Conservation (phyloP, 1,140 invertebrate genomes). For the Papilio helenus region DNA sequence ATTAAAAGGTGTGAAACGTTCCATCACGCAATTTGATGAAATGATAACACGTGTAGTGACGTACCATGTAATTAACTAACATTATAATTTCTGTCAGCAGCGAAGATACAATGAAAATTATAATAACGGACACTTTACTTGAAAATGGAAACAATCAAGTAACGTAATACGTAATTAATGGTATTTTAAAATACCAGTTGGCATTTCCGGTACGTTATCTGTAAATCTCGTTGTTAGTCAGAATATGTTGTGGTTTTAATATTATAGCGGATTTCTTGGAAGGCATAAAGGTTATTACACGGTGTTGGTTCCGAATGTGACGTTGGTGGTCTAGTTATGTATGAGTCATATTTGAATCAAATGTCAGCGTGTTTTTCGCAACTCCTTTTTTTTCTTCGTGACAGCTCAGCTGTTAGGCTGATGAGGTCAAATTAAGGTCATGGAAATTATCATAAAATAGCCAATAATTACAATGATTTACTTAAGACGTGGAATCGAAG, state of each 20-base stretch:
- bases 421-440: neutral
- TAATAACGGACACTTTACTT: slow-evolving; percentile 40
- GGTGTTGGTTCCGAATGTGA: slow-evolving; percentile 34
- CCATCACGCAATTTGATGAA: slow-evolving; percentile 49
- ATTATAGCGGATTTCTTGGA: slow-evolving; percentile 42
- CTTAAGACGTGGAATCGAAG: neutral
- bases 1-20: slow-evolving; percentile 45
- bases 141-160: slow-evolving; percentile 39
- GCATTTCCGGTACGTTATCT: slow-evolving; percentile 42
- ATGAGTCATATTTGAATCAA: slow-evolving; percentile 44
- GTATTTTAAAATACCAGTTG: slow-evolving; percentile 36
- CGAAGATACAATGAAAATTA: slow-evolving; percentile 62
- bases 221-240: slow-evolving; percentile 42
- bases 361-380: slow-evolving; percentile 22
- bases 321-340: slow-evolving; percentile 28
- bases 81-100: slow-evolving; percentile 51
- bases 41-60: slow-evolving; percentile 53
- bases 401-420: neutral
- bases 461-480: neutral
- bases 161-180: slow-evolving; percentile 40
- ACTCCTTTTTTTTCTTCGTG: neutral
- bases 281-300: slow-evolving; percentile 41
- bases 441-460: neutral
- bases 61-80: slow-evolving; percentile 56
- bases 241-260: slow-evolving; percentile 43